phyloP scores from a whole-genome alignment of 2,888 invertebrate genomes.

The Sphaeridia pumilis region DNA sequence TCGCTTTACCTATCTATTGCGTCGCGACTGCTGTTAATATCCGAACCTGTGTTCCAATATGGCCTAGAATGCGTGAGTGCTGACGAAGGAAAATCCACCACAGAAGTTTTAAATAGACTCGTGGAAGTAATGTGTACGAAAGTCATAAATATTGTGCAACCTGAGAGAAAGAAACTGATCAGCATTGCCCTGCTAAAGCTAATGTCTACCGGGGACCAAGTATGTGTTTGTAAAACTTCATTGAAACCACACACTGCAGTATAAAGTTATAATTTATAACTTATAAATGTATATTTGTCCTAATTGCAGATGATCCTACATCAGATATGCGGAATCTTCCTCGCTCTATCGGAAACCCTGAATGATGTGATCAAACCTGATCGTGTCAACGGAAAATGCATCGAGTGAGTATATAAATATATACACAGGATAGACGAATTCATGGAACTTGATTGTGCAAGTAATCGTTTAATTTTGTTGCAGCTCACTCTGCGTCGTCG shows the following conservation, averaged over 20 bases:
- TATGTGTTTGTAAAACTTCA: constrained; percentile 25
- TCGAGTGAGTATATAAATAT: constrained; percentile 44
- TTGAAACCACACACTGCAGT: neutral
- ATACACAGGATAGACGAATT: neutral
- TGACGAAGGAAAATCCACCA: constrained; percentile 38
- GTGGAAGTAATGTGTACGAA: constrained; percentile 66
- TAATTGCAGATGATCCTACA: constrained; percentile 51
- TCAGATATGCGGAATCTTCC: constrained; percentile 58
- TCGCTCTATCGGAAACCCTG: constrained; percentile 61
- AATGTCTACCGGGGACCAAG: constrained; percentile 38
- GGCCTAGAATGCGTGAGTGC: constrained; percentile 36
- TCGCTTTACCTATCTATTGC: constrained; percentile 66
- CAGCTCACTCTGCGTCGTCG: constrained; percentile 34
- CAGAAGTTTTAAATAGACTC: constrained; percentile 56
- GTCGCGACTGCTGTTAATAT: constrained; percentile 61
- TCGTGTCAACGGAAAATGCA: constrained; percentile 49
- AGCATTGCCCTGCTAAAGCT: constrained; percentile 48
- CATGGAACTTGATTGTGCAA: neutral
- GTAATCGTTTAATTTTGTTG: constrained; percentile 6
- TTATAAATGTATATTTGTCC: neutral
- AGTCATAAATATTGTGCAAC: constrained; percentile 64
- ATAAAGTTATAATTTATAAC: neutral
- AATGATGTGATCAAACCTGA: constrained; percentile 67
- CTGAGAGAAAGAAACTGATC: constrained; percentile 70
- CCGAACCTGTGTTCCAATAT: constrained; percentile 49